Evolutionary conservation across 2,888 invertebrate species (phyloP), one percentile per base, ranked within the genome.

Genomic region (Caenorhabditis sp.): DNA sequence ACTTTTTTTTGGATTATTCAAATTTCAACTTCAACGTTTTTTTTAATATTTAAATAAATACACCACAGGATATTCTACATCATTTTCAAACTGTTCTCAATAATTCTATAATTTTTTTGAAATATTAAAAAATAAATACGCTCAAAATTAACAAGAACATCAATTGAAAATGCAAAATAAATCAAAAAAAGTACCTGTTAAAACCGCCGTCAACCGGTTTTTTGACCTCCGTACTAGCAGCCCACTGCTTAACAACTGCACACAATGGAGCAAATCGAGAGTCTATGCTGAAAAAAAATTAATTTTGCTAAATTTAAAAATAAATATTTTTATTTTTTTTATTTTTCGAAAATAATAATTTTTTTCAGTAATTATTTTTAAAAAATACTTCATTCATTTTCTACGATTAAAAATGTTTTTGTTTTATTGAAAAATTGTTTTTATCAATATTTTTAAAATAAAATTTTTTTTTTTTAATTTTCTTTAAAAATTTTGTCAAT

Each of bases 171-270:
- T 47, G 6, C 6, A 13, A 40, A 13, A n/a, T n/a, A n/a, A n/a
- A n/a, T n/a, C n/a, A n/a, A 84, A 20, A 47, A 47, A 47, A 4
- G 20, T 4, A 47, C 86, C 86, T 87, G 56, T 87, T 87, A 67
- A 86, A 86, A 3, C 80, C 80, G 13, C 80, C 84, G 20, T 82
- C 64, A 51, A 68, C 72, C 11, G 87, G 87, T 35, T 83, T 72
- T 47, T 84, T 85, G 9, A 87, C 80, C 13, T 70, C 74, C 2
- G 82, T 72, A 24, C 51, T 70, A 0, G 68, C 40, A 11, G 85
- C 86, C 87, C 87, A 87, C 18, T 76, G 28, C 61, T 87, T 87
- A 18, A 86, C 83, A 28, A 87, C 22, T 15, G 62, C 77, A 51
- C 77, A 77, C 6, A 82, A 28, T 24, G 77, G 67, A 1, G 71